phyloP scores from a whole-genome alignment of 1,140 invertebrate species.

The Bombus waltoni region DNA sequence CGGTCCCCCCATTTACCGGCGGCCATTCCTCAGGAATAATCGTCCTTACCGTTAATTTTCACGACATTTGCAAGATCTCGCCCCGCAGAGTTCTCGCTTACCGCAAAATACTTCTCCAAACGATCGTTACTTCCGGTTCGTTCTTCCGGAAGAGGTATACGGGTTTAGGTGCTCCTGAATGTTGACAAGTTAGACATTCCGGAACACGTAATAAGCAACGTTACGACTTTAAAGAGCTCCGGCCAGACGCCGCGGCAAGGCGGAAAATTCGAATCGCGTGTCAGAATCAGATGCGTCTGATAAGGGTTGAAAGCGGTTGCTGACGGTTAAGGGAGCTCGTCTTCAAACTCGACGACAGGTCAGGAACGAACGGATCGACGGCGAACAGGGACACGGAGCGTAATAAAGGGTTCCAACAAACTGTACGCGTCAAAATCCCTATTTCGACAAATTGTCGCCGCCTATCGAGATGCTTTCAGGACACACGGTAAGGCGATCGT shows the following conservation, averaged over 20 bases:
- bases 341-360: constrained; percentile 52
- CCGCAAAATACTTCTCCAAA: neutral
- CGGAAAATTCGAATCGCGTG: constrained; percentile 63
- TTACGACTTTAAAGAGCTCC: constrained; percentile 53
- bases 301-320: constrained; percentile 62
- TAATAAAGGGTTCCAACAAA: constrained; percentile 12
- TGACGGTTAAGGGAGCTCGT: constrained; percentile 46
- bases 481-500: too few relatives aligned
- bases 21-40: neutral
- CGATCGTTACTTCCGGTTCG: neutral
- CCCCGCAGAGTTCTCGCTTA: neutral
- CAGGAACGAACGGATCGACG: constrained; percentile 22
- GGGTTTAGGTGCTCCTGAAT: neutral
- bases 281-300: constrained; percentile 65
- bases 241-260: constrained; percentile 25
- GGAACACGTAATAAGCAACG: constrained; percentile 40
- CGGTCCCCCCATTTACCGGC: neutral
- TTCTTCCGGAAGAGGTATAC: too few relatives aligned
- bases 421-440: neutral
- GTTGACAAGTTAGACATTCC: constrained; percentile 31
- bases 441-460: neutral
- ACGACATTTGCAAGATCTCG: neutral
- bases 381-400: neutral
- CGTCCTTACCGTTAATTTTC: neutral
- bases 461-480: neutral